Percentiles rank a stretch among this genome's conserved stretches.
These are phyloP conservation scores for Cassiopea xamachana DNA, from an alignment of 30 jellyfish, hydroid and myxozoan genomes.

Conservation along the genomic window DNA sequence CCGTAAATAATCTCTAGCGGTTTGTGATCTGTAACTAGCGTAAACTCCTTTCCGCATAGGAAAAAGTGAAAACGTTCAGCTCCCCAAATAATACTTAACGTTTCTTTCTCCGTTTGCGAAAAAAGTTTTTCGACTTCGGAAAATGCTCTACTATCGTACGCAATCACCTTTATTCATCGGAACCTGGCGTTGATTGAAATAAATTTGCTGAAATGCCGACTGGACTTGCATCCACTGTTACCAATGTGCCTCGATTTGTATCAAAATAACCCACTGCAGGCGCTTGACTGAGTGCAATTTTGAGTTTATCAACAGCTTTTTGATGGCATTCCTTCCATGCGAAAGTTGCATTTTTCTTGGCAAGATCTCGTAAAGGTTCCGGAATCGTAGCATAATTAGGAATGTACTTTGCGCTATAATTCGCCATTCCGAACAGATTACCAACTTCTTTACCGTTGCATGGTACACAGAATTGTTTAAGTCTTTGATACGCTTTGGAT, in stretches of 20 bases:
- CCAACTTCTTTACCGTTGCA: background rate
- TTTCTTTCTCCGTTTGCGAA: background rate
- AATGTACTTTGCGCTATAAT: background rate
- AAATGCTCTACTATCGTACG: too few species aligned
- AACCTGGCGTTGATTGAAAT: too few species aligned
- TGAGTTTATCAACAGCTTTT: too few species aligned
- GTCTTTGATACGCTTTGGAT: background rate
- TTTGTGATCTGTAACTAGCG: background rate
- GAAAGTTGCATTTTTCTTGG: background rate
- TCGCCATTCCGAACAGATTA: background rate
- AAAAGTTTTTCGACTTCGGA: background rate
- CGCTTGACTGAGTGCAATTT: too few species aligned
- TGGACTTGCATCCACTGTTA: too few species aligned
- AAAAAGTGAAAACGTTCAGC: background rate
- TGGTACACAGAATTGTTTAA: background rate
- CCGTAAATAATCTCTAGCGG: background rate
- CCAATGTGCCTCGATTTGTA: too few species aligned
- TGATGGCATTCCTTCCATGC: background rate
- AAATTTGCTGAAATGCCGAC: too few species aligned
- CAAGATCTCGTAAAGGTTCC: background rate
- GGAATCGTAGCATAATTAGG: background rate
- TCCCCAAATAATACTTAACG: background rate
- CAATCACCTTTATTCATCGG: too few species aligned
- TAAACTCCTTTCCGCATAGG: background rate
- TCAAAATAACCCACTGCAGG: too few species aligned